Conservation (phyloP, 2,113 vertebrate genomes). For the Gymnocephalus cernua region DNA sequence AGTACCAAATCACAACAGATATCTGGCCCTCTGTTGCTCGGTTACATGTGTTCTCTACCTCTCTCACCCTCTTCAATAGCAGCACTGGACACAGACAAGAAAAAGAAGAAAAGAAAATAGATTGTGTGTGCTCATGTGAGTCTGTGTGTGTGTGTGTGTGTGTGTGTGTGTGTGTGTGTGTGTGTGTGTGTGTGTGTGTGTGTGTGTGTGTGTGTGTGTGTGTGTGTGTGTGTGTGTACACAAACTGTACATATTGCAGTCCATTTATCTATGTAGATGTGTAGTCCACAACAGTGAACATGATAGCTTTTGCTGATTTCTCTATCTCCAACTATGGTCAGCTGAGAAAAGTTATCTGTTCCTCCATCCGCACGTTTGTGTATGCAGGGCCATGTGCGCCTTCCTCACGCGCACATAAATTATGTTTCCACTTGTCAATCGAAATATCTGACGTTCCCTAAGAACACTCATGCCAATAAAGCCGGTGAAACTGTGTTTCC, state of each 20-base stretch:
- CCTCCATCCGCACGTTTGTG: background rate
- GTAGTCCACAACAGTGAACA: slow-evolving; percentile 59
- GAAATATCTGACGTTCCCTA: too few relatives aligned
- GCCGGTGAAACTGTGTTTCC: too few relatives aligned
- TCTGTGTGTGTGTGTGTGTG: background rate
- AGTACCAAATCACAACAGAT: slow-evolving; percentile 16
- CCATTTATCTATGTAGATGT: slow-evolving; percentile 24
- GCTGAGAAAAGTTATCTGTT: slow-evolving; percentile 51
- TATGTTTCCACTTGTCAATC: too few relatives aligned
- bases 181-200: background rate
- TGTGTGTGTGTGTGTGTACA: background rate
- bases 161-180: background rate
- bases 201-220: too few relatives aligned
- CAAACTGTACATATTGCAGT: background rate
- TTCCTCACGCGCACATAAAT: background rate
- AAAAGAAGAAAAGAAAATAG: too few relatives aligned
- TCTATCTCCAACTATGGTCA: slow-evolving; percentile 52
- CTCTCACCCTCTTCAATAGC: slow-evolving; percentile 49
- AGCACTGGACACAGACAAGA: slow-evolving; percentile 25
- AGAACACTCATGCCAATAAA: too few relatives aligned
- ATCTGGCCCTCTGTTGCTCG: slow-evolving; percentile 7
- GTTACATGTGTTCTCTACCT: slow-evolving; percentile 6
- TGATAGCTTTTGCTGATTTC: slow-evolving; percentile 58
- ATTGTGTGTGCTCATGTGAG: slow-evolving; percentile 13
- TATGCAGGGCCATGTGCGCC: background rate